Base-by-base conservation (phyloP, 92 coral and sea anemone genomes). In the Actinostola sp. region DNA sequence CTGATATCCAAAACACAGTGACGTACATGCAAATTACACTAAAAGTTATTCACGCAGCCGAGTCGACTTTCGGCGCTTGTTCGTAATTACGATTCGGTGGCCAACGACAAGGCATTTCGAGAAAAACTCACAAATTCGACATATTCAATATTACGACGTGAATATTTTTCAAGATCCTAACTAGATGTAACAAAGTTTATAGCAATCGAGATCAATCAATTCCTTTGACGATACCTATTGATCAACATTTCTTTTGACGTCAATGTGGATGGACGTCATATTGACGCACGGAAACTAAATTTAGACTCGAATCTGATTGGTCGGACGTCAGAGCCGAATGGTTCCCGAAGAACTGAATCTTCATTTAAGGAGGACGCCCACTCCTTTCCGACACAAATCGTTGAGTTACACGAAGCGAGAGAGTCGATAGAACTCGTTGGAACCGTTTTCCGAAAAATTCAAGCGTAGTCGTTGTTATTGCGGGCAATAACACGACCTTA, bases 401-500 rank as follows among this genome's bases (percentile, higher is more conserved):
- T 70, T 79, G 79, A 89, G 85, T 76, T 83, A 79, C 92, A 90
- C 92, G 97, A 87, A 90, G 92, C 89, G 88, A 90, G 63, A 92
- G 83, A 87, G 92, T 72, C 61, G 77, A 82, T 58, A 58, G 72
- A 84, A 81, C 73, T 54, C 64, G 82, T 34, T 56, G 73, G 61
- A 73, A 81, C 76, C 70, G 77, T 64, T 63, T 81, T 61, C 92
- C 89, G 75, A 78, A 81, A 67, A 86, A 70, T 64, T 51, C 81
- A 76, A 90, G 91, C 63, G 48, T 51, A 86, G 96, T 83, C 92
- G 97, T 70, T 60, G 98, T 91, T 94, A 80, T 94, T 92, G 98
- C 98, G 84, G 98, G 98, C 98, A 77, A 95, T 95, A 95, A 95
- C 99, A 79, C 97, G 97, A 89, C 92, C 55, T 70, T 71, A 77